Percentiles rank a stretch among this genome's conserved stretches.
phyloP scores from a whole-genome alignment of 1,140 invertebrate species.

The Bombus superbus region DNA sequence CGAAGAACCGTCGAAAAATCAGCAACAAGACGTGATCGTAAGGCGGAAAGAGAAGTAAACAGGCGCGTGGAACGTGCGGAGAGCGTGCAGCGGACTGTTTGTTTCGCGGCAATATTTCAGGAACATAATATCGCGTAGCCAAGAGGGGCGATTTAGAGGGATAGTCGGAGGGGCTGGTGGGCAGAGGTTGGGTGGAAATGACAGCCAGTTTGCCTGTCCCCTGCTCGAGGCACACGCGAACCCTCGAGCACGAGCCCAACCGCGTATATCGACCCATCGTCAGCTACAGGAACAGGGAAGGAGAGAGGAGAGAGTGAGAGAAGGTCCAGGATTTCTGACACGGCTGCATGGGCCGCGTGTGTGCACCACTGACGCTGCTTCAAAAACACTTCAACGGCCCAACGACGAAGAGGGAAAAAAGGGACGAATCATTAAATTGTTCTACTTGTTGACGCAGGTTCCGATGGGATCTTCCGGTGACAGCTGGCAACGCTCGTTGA shows the following conservation, averaged over 20 bases:
- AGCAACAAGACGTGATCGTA: not conserved
- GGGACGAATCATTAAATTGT: conserved; percentile 33
- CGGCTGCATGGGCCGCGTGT: not conserved
- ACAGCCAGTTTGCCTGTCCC: conserved; percentile 58
- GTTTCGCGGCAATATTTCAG: conserved; percentile 56
- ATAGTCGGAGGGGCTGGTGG: conserved; percentile 12
- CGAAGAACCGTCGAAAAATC: too few relatives aligned
- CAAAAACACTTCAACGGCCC: conserved; percentile 13
- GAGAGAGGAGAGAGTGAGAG: conserved; percentile 3
- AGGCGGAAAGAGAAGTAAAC: not conserved
- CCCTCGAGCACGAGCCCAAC: conserved; percentile 40
- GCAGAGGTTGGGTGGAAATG: conserved; percentile 52
- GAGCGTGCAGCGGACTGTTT: conserved; percentile 37
- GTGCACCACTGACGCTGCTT: not conserved
- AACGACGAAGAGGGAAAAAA: not conserved
- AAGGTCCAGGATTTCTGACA: conserved; percentile 41
- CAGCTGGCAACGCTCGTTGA: not conserved
- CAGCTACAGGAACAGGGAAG: not conserved
- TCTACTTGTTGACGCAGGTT: conserved; percentile 22
- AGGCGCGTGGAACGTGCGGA: not conserved
- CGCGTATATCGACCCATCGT: conserved; percentile 53
- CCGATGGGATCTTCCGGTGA: not conserved
- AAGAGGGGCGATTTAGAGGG: conserved; percentile 22
- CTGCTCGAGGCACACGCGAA: conserved; percentile 35
- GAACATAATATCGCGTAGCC: conserved; percentile 48